Conservation (phyloP, 2,888 invertebrate species). For the Spisula subtruncata region DNA sequence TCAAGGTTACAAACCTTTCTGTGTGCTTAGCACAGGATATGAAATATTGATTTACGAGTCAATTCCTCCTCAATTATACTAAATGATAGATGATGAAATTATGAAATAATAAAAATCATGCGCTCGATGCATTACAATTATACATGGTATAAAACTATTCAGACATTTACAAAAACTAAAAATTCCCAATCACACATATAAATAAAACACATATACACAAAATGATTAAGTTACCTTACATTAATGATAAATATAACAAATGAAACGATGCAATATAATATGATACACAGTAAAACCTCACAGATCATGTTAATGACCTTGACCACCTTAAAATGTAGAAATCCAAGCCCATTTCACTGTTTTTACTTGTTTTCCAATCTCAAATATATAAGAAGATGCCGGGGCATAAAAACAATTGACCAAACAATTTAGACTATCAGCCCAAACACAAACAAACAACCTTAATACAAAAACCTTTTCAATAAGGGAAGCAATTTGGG, state of each 20-base stretch:
- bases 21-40: not conserved
- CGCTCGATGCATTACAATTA: not conserved
- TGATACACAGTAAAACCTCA: not conserved
- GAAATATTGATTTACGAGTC: not conserved
- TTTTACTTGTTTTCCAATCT: too few relatives aligned
- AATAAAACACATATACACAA: conserved; percentile 43
- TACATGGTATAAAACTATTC: conserved; percentile 7
- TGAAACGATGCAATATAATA: not conserved
- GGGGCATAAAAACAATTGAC: too few relatives aligned
- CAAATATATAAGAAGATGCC: too few relatives aligned
- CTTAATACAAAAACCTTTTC: too few relatives aligned
- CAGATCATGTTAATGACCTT: too few relatives aligned
- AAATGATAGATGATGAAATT: not conserved
- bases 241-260: conserved; percentile 11
- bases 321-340: too few relatives aligned
- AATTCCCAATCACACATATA: conserved; percentile 38
- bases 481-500: too few relatives aligned
- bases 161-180: conserved; percentile 9
- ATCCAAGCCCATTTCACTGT: too few relatives aligned
- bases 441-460: too few relatives aligned
- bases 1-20: too few relatives aligned
- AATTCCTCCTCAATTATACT: not conserved
- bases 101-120: conserved; percentile 2
- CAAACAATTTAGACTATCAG: too few relatives aligned
- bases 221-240: conserved; percentile 20